Conservation (phyloP, 1,140 invertebrate species). For the Pogonognathellus flavescens region DNA sequence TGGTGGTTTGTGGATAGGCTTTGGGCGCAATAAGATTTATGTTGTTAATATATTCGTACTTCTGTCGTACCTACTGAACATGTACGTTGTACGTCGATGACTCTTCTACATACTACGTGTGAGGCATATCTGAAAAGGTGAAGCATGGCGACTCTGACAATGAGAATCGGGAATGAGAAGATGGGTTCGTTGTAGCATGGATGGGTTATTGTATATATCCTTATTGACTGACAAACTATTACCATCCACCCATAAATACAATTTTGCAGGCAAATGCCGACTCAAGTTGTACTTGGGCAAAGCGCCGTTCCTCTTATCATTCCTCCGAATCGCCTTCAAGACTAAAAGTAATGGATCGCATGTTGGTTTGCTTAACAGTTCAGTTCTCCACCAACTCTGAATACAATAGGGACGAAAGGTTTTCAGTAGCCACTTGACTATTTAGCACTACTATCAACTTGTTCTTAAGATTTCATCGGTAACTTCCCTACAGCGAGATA, state of each 20-base stretch:
- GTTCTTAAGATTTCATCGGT: too few relatives aligned
- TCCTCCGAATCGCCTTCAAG: slow-evolving; percentile 6
- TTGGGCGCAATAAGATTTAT: too few relatives aligned
- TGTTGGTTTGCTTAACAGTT: slow-evolving; percentile 21
- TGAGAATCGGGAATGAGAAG: slow-evolving; percentile 36
- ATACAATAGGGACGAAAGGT: background rate
- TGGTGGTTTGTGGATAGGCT: too few relatives aligned
- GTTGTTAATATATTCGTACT: too few relatives aligned
- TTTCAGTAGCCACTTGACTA: background rate
- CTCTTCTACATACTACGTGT: background rate
- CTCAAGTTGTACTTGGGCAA: background rate
- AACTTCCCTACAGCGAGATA: too few relatives aligned
- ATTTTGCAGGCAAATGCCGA: slow-evolving; percentile 5
- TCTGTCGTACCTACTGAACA: background rate
- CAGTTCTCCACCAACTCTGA: slow-evolving; percentile 11
- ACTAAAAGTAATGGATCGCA: slow-evolving; percentile 18
- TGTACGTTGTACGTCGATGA: background rate
- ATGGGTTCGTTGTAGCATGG: background rate
- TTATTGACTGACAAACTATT: slow-evolving; percentile 17
- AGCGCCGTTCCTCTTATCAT: slow-evolving; percentile 1
- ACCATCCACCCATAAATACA: slow-evolving; percentile 37
- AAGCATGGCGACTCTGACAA: slow-evolving; percentile 36
- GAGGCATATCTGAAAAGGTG: slow-evolving; percentile 24
- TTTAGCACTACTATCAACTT: background rate
- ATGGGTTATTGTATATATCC: background rate